These are phyloP conservation scores for Drosophila robusta DNA, from an alignment of 2,888 invertebrate genomes.

Conservation along the genomic window DNA sequence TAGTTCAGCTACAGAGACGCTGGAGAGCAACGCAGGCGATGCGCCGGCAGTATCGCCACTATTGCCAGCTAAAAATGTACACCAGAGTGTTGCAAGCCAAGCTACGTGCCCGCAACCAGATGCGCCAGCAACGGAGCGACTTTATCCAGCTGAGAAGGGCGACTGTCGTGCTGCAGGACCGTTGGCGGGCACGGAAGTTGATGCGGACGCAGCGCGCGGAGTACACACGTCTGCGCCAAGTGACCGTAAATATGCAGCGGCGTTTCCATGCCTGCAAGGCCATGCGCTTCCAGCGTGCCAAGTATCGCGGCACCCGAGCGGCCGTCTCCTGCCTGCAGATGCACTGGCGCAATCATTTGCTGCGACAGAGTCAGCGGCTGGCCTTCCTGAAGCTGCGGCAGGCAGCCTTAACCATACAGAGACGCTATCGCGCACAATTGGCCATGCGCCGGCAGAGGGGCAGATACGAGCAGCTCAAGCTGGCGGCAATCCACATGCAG, in stretches of 20 bases:
- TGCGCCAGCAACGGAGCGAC: slow-evolving; percentile 64
- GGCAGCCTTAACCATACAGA: slow-evolving; percentile 47
- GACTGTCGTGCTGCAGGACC: slow-evolving; percentile 79
- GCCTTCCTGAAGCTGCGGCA: slow-evolving; percentile 25
- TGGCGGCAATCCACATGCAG: slow-evolving; percentile 75
- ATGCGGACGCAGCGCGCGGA: slow-evolving; percentile 59
- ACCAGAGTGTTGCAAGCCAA: slow-evolving; percentile 76
- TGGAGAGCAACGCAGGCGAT: slow-evolving; percentile 82
- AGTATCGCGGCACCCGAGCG: slow-evolving; percentile 70
- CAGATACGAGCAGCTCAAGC: slow-evolving; percentile 63
- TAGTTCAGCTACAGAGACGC: slow-evolving; percentile 76
- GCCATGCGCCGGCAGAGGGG: slow-evolving; percentile 74
- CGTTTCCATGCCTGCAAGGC: slow-evolving; percentile 69
- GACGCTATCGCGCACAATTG: slow-evolving; percentile 56
- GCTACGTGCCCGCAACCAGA: slow-evolving; percentile 73
- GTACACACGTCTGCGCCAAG: slow-evolving; percentile 74
- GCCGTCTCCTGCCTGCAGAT: slow-evolving; percentile 83
- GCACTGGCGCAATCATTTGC: slow-evolving; percentile 78
- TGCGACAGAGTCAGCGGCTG: slow-evolving; percentile 46
- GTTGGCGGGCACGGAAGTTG: slow-evolving; percentile 74
- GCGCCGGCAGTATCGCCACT: slow-evolving; percentile 71
- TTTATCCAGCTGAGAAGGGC: slow-evolving; percentile 60
- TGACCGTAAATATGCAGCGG: slow-evolving; percentile 78
- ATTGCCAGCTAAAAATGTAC: slow-evolving; percentile 62
- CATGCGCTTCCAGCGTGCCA: slow-evolving; percentile 81